A percentile compares a stretch with the other conserved stretches of the same genome.
Conservation (phyloP, 2,113 vertebrate species). For the Poicephalus meyeri region DNA sequence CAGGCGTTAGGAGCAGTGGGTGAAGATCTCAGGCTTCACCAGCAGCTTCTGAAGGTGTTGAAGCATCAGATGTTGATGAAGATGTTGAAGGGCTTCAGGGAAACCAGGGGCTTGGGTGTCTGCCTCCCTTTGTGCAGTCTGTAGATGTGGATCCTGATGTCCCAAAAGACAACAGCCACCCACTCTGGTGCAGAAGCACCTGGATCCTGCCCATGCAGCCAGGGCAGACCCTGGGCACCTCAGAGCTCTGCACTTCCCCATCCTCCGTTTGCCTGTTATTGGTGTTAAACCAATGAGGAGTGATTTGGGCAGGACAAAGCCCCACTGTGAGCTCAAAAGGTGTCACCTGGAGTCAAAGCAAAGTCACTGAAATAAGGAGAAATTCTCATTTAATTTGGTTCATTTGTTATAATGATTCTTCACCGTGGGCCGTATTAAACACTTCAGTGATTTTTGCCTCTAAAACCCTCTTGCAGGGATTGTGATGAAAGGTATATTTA, state of each 20-base stretch:
- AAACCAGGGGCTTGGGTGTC: fast-evolving
- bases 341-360: neutral
- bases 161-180: fast-evolving
- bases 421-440: constrained; percentile 54
- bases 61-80: neutral
- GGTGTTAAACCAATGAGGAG: neutral
- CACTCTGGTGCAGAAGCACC: fast-evolving
- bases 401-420: constrained; percentile 42
- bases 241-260: fast-evolving
- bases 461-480: constrained; percentile 74
- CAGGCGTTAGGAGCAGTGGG: fast-evolving
- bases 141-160: fast-evolving
- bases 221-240: neutral
- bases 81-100: neutral
- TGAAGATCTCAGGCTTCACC: neutral
- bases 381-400: constrained; percentile 40
- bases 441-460: constrained; percentile 69
- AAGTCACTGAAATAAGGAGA: constrained; percentile 26
- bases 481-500: constrained; percentile 92
- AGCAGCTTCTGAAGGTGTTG: neutral
- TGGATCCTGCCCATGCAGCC: neutral
- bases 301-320: neutral
- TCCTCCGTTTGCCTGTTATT: neutral
- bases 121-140: neutral
- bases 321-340: neutral